Base-by-base conservation (phyloP, 35 echinoderm and acorn worm species). In the Apostichopus japonicus region DNA sequence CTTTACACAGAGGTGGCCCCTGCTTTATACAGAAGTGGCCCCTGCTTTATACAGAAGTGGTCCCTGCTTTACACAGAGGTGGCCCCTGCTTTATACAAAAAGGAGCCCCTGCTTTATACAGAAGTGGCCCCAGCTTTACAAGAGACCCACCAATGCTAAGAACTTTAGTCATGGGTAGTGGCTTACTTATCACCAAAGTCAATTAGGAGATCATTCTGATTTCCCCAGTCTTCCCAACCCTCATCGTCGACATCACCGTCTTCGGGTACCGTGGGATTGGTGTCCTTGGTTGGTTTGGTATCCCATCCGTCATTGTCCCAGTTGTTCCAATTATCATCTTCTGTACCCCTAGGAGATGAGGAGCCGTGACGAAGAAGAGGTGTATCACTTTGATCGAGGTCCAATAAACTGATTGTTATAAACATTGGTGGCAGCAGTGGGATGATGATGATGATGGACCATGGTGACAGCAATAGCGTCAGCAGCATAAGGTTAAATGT, bases 331-430 rank as follows among this genome's bases (percentile, higher is more conserved):
- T 92, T 90, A 17, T 92, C 95, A 10, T 96, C 86, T 23, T 91
- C 90, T 84, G 92, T 92, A 9, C 86, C 77, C 96, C 94, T 94
- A 75, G 93, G 91, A 56, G 97, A 94, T 33, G 94, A 84, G 22
- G 93, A 92, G 17, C 78, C 90, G 94, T 95, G 90, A 91, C 96
- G 93, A 56, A 99, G 93, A 61, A 99, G 92, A 92, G 97, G 97
- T 6, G 97, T 99, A 80, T 99, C 95, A 93, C 93, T 93, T 87
- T 96, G 88, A 56, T 99, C 93, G 53, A 95, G 93, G 65, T 99
- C 97, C 93, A 99, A 91, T 58, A 84, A 57, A 88, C 97, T 99
- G 57, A 23, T 76, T 10, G 27, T 55, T 63, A 78, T 58, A 13
- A 58, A 79, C 53, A 79, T 54, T 67, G 67, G 86, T 89, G 67